Conservation (phyloP, 2,888 invertebrate species). For the Andrena fulva region DNA sequence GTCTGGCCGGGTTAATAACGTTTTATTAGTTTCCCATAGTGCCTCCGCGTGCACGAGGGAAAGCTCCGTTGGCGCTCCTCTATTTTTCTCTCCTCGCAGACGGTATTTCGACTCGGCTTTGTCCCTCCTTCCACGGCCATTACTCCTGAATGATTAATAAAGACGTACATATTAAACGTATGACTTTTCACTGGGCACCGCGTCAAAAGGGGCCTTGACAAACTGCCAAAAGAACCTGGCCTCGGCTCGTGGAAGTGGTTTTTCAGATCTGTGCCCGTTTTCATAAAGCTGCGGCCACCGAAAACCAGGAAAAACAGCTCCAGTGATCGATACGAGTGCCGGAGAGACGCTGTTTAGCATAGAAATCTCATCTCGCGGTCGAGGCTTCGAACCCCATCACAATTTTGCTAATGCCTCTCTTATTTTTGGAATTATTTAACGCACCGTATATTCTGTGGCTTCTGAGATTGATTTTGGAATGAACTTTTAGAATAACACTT, state of each 20-base stretch:
- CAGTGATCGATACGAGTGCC: conserved; percentile 40
- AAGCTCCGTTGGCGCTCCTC: not conserved
- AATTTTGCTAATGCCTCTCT: conserved; percentile 26
- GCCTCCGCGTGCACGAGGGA: not conserved
- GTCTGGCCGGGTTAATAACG: conserved; percentile 39
- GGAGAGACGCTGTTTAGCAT: conserved; percentile 41
- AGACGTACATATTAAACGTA: conserved; percentile 53
- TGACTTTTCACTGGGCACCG: conserved; percentile 15
- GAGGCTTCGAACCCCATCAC: conserved; percentile 21
- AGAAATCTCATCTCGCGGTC: conserved; percentile 28
- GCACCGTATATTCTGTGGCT: not conserved
- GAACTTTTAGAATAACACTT: too few relatives aligned
- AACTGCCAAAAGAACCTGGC: conserved; percentile 33
- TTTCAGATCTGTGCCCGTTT: conserved; percentile 38
- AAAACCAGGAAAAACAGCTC: conserved; percentile 32
- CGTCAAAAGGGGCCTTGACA: conserved; percentile 36
- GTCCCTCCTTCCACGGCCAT: conserved; percentile 8
- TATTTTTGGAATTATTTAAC: conserved; percentile 24
- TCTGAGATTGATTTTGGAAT: not conserved
- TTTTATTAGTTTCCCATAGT: conserved; percentile 45
- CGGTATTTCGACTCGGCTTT: conserved; percentile 11
- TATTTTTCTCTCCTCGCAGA: not conserved
- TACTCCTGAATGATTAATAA: conserved; percentile 54
- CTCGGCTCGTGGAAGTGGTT: conserved; percentile 12
- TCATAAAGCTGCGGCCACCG: conserved; percentile 41